A percentile compares a stretch with the other conserved stretches of the same genome.
Conservation (phyloP, 2,797 vertebrate genomes). For the Lindbergichthys nudifrons region DNA sequence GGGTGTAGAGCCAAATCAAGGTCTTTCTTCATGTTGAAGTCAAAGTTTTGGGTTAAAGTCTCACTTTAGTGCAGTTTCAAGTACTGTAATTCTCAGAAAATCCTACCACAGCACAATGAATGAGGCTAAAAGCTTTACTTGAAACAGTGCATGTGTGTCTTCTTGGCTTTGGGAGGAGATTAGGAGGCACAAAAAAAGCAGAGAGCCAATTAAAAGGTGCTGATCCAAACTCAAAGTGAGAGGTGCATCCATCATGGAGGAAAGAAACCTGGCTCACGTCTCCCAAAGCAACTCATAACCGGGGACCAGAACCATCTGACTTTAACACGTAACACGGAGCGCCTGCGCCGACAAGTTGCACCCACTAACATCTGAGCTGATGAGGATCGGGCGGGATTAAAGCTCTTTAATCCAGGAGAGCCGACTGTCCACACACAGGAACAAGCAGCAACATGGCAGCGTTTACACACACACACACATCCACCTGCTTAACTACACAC, state of each 20-base stretch:
- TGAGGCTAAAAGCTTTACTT: slow-evolving; percentile 28
- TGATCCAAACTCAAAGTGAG: slow-evolving; percentile 73
- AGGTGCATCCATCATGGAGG: slow-evolving; percentile 63
- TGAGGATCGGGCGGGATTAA: slow-evolving; percentile 71
- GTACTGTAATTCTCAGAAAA: not conserved
- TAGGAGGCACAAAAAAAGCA: slow-evolving; percentile 51
- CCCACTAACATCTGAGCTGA: slow-evolving; percentile 67
- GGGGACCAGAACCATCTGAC: slow-evolving; percentile 33
- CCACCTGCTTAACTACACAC: slow-evolving; percentile 1
- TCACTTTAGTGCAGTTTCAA: slow-evolving; percentile 7
- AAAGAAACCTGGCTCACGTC: slow-evolving; percentile 32
- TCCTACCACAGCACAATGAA: slow-evolving; percentile 22
- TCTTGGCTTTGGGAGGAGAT: slow-evolving; percentile 56
- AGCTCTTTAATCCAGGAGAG: slow-evolving; percentile 70
- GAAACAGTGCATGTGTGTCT: slow-evolving; percentile 30
- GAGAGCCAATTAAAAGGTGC: slow-evolving; percentile 73
- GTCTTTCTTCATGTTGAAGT: not conserved
- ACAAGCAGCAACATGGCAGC: slow-evolving; percentile 25
- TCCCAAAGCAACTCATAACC: slow-evolving; percentile 24
- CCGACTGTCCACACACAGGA: slow-evolving; percentile 39
- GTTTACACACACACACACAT: not conserved
- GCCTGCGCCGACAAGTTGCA: slow-evolving; percentile 55
- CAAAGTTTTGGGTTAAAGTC: not conserved
- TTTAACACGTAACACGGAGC: slow-evolving; percentile 43
- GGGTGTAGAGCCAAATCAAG: too few species aligned